phyloP scores from a whole-genome alignment of 2,113 vertebrate species.

The Ariopsis seemanni region DNA sequence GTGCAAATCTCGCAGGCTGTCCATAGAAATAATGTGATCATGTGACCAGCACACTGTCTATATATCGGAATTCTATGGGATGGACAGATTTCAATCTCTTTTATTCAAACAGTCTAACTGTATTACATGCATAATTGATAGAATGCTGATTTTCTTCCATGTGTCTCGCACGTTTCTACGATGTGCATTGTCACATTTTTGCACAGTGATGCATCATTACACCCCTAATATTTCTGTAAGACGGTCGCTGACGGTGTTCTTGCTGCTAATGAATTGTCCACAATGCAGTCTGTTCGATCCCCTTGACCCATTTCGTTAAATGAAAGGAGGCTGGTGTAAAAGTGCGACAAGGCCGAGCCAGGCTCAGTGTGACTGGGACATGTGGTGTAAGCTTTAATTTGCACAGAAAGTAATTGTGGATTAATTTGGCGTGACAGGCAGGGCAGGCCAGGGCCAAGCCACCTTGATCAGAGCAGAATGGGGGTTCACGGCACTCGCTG shows the following conservation, averaged over 20 bases:
- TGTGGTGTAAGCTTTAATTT: conserved; percentile 32
- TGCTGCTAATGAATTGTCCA: background rate
- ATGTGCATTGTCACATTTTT: background rate
- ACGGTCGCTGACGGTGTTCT: background rate
- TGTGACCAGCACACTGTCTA: background rate
- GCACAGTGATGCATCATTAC: background rate
- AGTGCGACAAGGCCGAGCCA: background rate
- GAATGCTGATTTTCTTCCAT: background rate
- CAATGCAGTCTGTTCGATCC: background rate
- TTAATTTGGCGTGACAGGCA: conserved; percentile 35
- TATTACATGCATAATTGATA: background rate
- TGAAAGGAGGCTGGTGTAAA: background rate
- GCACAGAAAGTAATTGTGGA: conserved; percentile 19
- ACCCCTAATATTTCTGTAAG: background rate
- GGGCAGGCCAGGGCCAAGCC: conserved; percentile 26
- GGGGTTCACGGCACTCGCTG: conserved; percentile 61
- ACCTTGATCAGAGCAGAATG: conserved; percentile 70
- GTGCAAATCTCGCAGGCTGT: background rate
- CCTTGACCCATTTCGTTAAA: conserved; percentile 8
- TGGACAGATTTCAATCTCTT: background rate
- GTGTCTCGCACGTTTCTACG: background rate
- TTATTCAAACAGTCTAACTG: background rate
- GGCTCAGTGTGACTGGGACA: conserved; percentile 12
- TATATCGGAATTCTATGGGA: background rate
- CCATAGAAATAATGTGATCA: background rate